Conservation (phyloP, 2,888 invertebrate species). For the Agrotis exclamationis region DNA sequence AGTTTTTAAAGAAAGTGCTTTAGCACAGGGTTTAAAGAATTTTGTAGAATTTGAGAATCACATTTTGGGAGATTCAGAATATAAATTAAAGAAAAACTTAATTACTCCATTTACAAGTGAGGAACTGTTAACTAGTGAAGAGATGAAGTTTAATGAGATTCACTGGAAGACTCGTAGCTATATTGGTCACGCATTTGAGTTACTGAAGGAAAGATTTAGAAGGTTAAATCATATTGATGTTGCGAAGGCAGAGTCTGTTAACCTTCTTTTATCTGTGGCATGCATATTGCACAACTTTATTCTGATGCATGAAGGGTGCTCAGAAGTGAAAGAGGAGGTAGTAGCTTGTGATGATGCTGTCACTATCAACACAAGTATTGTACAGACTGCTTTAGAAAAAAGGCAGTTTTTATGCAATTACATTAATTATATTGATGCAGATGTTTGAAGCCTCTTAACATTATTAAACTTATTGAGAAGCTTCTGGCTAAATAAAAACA, state of each 20-base stretch:
- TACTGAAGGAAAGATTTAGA: conserved; percentile 82
- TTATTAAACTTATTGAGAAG: not conserved
- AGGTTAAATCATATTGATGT: conserved; percentile 83
- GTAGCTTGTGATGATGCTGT: conserved; percentile 82
- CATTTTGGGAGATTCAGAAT: conserved; percentile 84
- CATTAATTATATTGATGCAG: conserved; percentile 82
- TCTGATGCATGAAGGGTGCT: conserved; percentile 82
- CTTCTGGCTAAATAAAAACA: not conserved
- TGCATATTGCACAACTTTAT: conserved; percentile 88
- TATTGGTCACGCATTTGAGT: conserved; percentile 84
- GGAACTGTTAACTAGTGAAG: conserved; percentile 84
- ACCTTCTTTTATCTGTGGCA: conserved; percentile 79
- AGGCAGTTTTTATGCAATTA: conserved; percentile 88
- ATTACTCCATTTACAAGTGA: conserved; percentile 86
- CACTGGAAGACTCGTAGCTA: conserved; percentile 84
- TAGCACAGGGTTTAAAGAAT: conserved; percentile 80
- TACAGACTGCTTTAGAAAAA: conserved; percentile 83
- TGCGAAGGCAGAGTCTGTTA: conserved; percentile 77
- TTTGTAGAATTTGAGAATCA: conserved; percentile 86
- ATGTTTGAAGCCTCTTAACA: conserved; percentile 23
- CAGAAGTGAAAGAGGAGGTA: conserved; percentile 81
- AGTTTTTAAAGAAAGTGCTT: conserved; percentile 82
- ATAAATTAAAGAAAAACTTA: conserved; percentile 82
- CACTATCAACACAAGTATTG: conserved; percentile 80
- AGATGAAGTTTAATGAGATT: conserved; percentile 87